Percentiles rank a stretch among this genome's conserved stretches.
Conservation (phyloP, 2,888 invertebrate species). For the Chydorus sphaericus region DNA sequence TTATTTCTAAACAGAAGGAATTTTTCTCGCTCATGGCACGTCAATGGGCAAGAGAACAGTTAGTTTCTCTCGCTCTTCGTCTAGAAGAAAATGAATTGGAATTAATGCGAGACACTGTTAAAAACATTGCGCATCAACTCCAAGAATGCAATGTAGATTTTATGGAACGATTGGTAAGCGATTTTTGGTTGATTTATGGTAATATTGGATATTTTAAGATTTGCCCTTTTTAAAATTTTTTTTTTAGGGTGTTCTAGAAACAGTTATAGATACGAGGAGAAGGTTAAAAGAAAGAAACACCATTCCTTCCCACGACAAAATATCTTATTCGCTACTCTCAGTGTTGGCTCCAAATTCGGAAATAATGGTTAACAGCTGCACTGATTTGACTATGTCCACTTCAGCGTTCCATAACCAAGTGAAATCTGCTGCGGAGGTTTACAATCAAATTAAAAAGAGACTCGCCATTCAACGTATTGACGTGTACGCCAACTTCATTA, state of each 20-base stretch:
- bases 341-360: not conserved
- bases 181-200: not conserved
- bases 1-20: not conserved
- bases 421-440: not conserved
- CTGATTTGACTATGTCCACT: not conserved
- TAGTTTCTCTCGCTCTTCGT: not conserved
- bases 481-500: not conserved
- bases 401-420: not conserved
- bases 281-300: not conserved
- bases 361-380: not conserved
- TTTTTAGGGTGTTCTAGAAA: not conserved
- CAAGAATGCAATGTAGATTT: not conserved
- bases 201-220: not conserved
- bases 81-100: not conserved
- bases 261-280: not conserved
- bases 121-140: not conserved
- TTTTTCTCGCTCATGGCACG: not conserved
- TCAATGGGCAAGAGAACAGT: slow-evolving; percentile 1
- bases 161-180: not conserved
- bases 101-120: not conserved
- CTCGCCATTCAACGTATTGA: not conserved
- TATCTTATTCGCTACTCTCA: not conserved
- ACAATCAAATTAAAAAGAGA: not conserved
- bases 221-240: not conserved
- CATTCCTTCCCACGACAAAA: not conserved